Conservation (phyloP, 1,140 invertebrate genomes). For the Coboldia fuscipes region DNA sequence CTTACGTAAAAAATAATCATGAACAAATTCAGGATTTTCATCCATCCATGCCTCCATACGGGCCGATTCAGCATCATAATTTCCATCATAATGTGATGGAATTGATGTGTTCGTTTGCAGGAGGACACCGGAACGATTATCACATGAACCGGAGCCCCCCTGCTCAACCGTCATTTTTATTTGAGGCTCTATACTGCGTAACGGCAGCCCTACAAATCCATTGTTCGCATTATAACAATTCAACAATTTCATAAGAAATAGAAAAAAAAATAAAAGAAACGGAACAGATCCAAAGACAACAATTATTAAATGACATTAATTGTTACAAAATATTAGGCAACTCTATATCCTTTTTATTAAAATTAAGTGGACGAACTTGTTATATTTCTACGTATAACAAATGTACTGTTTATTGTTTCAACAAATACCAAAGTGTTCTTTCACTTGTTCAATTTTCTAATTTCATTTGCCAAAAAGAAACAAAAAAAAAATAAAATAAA, state of each 20-base stretch:
- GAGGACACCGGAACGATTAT: constrained; percentile 26
- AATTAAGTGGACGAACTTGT: too few relatives aligned
- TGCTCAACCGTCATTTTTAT: constrained; percentile 36
- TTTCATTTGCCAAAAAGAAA: background rate
- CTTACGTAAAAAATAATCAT: constrained; percentile 89
- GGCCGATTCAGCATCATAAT: constrained; percentile 64
- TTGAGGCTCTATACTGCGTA: constrained; percentile 58
- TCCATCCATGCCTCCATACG: constrained; percentile 85
- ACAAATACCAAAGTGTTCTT: too few relatives aligned
- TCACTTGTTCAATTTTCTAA: too few relatives aligned
- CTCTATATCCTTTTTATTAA: too few relatives aligned
- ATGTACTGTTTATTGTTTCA: too few relatives aligned
- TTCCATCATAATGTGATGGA: constrained; percentile 17
- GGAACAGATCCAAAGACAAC: too few relatives aligned
- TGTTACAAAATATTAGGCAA: too few relatives aligned
- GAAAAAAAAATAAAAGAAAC: too few relatives aligned
- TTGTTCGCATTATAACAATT: too few relatives aligned
- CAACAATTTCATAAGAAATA: too few relatives aligned
- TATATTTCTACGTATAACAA: too few relatives aligned
- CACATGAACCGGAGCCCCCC: constrained; percentile 28
- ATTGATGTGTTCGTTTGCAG: constrained; percentile 16
- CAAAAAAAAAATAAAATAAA: background rate
- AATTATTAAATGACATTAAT: too few relatives aligned
- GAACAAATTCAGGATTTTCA: constrained; percentile 85
- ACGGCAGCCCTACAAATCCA: constrained; percentile 41